Percentiles rank a stretch among this genome's conserved stretches.
Evolutionary conservation across 1,140 invertebrate species (phyloP).

Genomic region (Cydia splendana): DNA sequence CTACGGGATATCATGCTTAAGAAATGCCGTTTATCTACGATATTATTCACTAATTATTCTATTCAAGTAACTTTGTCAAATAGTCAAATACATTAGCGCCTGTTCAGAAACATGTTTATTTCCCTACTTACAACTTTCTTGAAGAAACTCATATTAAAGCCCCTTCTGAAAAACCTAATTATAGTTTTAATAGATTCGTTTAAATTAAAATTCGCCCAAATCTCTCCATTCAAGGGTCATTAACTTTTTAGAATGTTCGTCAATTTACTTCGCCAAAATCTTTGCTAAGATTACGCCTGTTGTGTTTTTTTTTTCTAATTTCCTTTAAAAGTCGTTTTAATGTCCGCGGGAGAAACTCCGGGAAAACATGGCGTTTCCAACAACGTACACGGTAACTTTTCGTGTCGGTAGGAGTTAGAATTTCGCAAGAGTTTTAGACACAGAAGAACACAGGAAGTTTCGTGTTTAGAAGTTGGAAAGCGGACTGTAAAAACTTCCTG

Average conservation of each 20-base stretch:
- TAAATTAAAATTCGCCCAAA: slow-evolving; percentile 7
- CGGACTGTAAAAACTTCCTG: slow-evolving; percentile 31
- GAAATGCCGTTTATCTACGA: too few species aligned
- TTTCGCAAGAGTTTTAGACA: slow-evolving; percentile 19
- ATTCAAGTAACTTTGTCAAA: too few species aligned
- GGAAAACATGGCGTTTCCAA: slow-evolving; percentile 31
- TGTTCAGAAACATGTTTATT: too few species aligned
- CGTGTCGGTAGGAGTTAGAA: slow-evolving; percentile 23
- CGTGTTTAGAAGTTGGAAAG: slow-evolving; percentile 28
- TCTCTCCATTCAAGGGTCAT: slow-evolving; percentile 33
- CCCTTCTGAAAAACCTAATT: not conserved
- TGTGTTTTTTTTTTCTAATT: slow-evolving; percentile 38
- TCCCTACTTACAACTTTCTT: not conserved
- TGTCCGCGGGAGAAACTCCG: slow-evolving; percentile 33
- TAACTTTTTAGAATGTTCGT: slow-evolving; percentile 36
- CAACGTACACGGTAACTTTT: slow-evolving; percentile 15
- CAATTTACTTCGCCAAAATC: slow-evolving; percentile 27
- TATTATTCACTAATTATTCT: too few species aligned
- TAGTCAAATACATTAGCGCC: too few species aligned
- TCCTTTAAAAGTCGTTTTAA: slow-evolving; percentile 41
- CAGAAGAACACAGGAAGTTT: not conserved
- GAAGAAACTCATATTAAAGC: not conserved
- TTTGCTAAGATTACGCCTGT: slow-evolving; percentile 35
- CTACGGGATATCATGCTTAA: too few species aligned
- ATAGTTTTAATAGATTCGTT: slow-evolving; percentile 4